Evolutionary conservation across 2,888 invertebrate genomes (phyloP), one percentile per base, ranked within the genome.

Genomic region (Automeris io): DNA sequence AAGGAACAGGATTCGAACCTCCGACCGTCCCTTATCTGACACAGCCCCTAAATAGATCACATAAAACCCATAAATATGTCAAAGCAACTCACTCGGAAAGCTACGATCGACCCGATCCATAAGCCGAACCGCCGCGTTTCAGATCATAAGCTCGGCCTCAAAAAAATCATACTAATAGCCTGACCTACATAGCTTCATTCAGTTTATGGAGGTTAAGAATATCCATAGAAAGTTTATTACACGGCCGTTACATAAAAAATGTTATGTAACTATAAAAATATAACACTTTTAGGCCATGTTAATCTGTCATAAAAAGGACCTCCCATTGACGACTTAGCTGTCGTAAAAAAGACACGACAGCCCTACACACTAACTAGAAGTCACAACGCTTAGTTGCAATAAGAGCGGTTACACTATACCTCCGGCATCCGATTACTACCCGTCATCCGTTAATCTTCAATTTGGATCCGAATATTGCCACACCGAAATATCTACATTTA

Each of bases 151-250:
- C 45, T 36, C 41, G 33, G 47, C 46, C 45, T 51, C 47, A 45
- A 51, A 45, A 54, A 56, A 58, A 58, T 58, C 52, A 56, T 57
- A 54, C 54, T 56, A 56, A 56, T 46, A 54, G 46, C 45, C 16
- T 23, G 40, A 43, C 52, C 57, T 48, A 41, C 45, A 50, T 56
- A 49, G 52, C 49, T 54, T 42, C 41, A 34, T 40, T 51, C 32
- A 25, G 25, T 36, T 55, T 57, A 57, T 50, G 45, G 47, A 48
- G 54, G 55, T 51, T 49, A 48, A 49, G 35, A 48, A 51, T 54
- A 55, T 47, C 51, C 55, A 55, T 55, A 45, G 46, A 53, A 54
- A 54, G 40, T 51, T 51, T 58, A 59, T 57, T 49, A 49, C 49
- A 41, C 40, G 47, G 38, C 47, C 50, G 48, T 55, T 49, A 57